Evolutionary conservation across 2,113 vertebrate genomes (phyloP), one percentile per base, ranked within the genome.

Genomic region (Myodes glareolus): DNA sequence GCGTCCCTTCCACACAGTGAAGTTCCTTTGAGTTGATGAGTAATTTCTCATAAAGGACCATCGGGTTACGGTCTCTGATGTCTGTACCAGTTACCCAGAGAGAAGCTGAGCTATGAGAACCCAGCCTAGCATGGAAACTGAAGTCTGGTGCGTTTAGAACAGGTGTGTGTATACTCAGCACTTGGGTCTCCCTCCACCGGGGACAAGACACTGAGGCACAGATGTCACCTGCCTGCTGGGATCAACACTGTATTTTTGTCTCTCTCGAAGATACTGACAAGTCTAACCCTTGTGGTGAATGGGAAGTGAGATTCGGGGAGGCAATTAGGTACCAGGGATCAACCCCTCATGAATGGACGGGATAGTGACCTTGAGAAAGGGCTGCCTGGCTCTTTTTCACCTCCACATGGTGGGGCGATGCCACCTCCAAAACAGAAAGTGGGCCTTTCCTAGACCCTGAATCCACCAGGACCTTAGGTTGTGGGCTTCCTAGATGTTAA

Each of bases 1-100:
- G 0, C 21, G 27, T 8, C 0, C 0, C 33, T 33, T 72, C n/a
- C 27, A 63, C 1, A 1, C 3, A 14, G 7, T 0, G 0, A 23
- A 50, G 63, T 47, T 91, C 63, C 84, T 36, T 23, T 33, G 17
- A 5, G 31, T 9, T 87, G 61, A 1, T 73, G 19, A 14, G 39
- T 1, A 9, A 36, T 63, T 73, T 55, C 27, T 19, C 13, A 13
- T 0, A 1, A 0, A 10, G 45, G 65, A 92, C 5, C 50, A 31
- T 82, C 5, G 3, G 1, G 21, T 47, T 42, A 81, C 50, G 16
- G 31, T 3, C 5, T 3, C 33, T 45, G 55, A 1, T 3, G 39
- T 42, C 47, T 19, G 0, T 8, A 42, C 16, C 21, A 65, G 31
- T 50, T 23, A 7, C 3, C 29, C 29, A 1, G 25, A 14, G 45